Evolutionary conservation across 2,888 invertebrate genomes (phyloP).

Genomic region (Coleophora flavipennella): DNA sequence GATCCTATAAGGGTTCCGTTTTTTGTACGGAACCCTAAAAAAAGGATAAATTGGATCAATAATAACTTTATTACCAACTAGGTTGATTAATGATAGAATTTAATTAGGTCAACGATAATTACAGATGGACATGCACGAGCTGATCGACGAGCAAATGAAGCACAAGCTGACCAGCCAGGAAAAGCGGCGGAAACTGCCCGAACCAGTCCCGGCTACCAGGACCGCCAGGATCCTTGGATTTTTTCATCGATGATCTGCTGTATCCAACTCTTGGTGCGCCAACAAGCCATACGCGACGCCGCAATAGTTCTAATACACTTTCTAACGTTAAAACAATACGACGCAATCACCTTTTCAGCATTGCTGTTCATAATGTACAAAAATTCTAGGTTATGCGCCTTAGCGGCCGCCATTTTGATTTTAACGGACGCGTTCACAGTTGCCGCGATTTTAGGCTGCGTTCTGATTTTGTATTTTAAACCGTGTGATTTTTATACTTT

Average conservation of each 20-base stretch:
- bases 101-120: constrained; percentile 19
- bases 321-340: constrained; percentile 37
- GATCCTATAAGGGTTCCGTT: too few relatives aligned
- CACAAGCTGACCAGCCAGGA: constrained; percentile 83
- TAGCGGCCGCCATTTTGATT: constrained; percentile 39
- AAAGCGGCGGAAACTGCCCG: constrained; percentile 63
- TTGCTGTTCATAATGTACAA: constrained; percentile 37
- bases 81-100: background rate
- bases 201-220: constrained; percentile 48
- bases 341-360: constrained; percentile 32
- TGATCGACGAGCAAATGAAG: constrained; percentile 92
- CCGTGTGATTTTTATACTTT: constrained; percentile 55
- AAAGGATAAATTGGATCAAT: too few relatives aligned
- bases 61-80: background rate
- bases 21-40: too few relatives aligned
- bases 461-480: constrained; percentile 43
- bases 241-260: constrained; percentile 69
- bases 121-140: constrained; percentile 95
- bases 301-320: constrained; percentile 43
- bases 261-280: constrained; percentile 35
- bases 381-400: constrained; percentile 25
- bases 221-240: constrained; percentile 58
- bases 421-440: constrained; percentile 26
- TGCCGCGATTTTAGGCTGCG: constrained; percentile 33
- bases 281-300: constrained; percentile 36